These are phyloP conservation scores for Fundulus diaphanus DNA, from an alignment of 2,797 vertebrate species.

Conservation along the genomic window DNA sequence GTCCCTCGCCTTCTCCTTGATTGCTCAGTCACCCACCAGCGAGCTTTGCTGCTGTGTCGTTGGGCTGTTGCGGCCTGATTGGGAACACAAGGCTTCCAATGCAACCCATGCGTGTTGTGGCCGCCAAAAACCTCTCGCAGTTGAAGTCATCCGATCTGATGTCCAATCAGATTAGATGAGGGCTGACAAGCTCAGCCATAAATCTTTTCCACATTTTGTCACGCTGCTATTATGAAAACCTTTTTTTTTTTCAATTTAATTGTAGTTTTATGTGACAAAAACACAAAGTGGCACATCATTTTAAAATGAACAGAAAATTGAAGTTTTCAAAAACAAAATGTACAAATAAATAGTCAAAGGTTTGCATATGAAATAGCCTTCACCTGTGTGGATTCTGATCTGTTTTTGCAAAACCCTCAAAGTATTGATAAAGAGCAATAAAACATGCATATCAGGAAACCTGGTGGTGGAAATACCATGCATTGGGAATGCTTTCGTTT, in stretches of 20 bases:
- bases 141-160: no score
- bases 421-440: no score
- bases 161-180: constrained; percentile 25
- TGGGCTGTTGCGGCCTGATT: neutral
- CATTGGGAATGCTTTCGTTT: neutral
- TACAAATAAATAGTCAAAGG: neutral
- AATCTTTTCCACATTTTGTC: neutral
- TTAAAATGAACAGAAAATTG: neutral
- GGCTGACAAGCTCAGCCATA: neutral
- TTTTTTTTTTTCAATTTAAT: neutral
- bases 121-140: constrained; percentile 24
- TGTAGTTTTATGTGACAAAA: neutral
- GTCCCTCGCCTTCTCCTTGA: constrained; percentile 23
- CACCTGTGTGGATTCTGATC: neutral
- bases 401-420: no score
- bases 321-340: no score
- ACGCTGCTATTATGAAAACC: neutral
- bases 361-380: neutral
- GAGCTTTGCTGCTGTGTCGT: neutral
- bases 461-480: neutral
- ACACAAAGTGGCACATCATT: neutral
- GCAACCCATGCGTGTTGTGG: neutral
- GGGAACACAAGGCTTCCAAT: constrained; percentile 13
- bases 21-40: constrained; percentile 4
- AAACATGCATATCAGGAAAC: neutral